Evolutionary conservation across 2,113 vertebrate species (phyloP), one percentile per base, ranked within the genome.

Genomic region (Tylochromis polylepis): DNA sequence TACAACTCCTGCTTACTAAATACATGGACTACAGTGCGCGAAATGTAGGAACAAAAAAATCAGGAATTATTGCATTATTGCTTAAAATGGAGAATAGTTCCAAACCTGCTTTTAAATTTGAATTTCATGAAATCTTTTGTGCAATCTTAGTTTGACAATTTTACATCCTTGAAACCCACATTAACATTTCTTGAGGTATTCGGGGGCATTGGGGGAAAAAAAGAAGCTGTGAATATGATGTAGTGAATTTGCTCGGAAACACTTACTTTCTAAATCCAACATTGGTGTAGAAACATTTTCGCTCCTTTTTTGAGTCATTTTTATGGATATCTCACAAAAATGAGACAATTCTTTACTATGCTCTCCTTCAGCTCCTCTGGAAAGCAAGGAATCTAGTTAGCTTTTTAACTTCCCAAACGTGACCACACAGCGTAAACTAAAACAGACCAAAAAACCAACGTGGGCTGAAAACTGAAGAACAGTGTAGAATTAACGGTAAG

Each of bases 121-220:
- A 29, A 49, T 75, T 27, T 70, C 14, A 70, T 49, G 6, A 49
- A 3, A 46, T 72, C 14, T 29, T 72, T 72, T 24, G 12, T 43
- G 14, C 67, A 72, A 18, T 29, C 38, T 46, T 16, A 24, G n/a
- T 24, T 24, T 70, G n/a, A 46, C 14, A 29, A 29, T 75, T 27
- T 49, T 49, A 49, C 5, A 75, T 75, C 41, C 67, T 75, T 29
- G 15, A 75, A 75, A 75, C 41, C 9, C 5, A 24, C 41, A 49
- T 75, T 75, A 75, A 49, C 67, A 18, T 75, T 46, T 29, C 38
- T 29, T 75, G 22, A 2, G n/a, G 22, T 43, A 70, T 70, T 70
- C 8, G 15, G 24, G 43, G 5, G 2, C 46, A 49, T 27, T 75
- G 24, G 24, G 16, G 6, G 24, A 2, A 0, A 0, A 16, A 72